Conservation (phyloP, 2,797 vertebrate genomes). For the Smutsia temminckii region DNA sequence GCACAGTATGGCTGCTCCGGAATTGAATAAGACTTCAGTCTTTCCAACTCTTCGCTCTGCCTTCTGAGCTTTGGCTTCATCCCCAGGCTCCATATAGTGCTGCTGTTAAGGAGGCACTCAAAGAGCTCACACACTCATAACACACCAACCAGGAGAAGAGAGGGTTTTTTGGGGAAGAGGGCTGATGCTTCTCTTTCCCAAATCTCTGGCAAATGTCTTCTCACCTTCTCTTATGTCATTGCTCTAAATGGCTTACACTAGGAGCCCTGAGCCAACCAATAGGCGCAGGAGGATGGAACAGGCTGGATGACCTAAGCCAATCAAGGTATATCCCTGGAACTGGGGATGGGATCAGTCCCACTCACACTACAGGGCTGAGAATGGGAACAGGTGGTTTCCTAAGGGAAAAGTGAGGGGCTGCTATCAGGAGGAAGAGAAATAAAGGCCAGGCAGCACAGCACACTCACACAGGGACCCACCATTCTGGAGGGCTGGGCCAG, state of each 20-base stretch:
- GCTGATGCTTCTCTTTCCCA: background rate
- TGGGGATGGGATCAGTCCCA: background rate
- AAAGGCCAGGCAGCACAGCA: background rate
- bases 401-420: background rate
- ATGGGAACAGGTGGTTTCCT: background rate
- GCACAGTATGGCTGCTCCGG: too few relatives aligned
- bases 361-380: background rate
- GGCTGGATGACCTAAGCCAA: background rate
- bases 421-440: background rate
- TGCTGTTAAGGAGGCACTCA: background rate
- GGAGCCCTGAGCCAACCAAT: background rate
- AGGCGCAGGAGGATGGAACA: background rate
- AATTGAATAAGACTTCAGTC: background rate
- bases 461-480: background rate
- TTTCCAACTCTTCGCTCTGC: background rate
- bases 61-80: background rate
- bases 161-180: background rate
- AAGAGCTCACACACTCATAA: background rate
- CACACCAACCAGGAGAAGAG: background rate
- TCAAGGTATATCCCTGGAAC: background rate
- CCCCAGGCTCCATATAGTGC: accelerated
- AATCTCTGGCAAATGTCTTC: background rate
- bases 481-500: background rate
- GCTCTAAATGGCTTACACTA: background rate
- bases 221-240: background rate